Percentiles rank a stretch among this genome's conserved stretches.
Evolutionary conservation across 1,140 invertebrate species (phyloP).

Genomic region (Tribolium madens): DNA sequence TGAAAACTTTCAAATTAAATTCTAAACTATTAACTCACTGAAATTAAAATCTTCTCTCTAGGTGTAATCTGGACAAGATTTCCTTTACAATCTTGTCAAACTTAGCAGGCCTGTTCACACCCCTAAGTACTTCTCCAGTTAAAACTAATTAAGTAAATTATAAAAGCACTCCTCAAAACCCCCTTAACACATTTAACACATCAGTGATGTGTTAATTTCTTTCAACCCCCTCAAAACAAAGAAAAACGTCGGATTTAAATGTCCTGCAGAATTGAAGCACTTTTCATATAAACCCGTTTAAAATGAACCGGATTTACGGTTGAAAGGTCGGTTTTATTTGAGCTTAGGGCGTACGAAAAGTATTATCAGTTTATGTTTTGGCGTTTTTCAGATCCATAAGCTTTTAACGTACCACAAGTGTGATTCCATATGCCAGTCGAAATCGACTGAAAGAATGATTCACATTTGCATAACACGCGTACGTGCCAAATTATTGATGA

Average conservation of each 20-base stretch:
- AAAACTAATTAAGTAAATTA: neutral
- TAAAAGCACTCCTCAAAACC: neutral
- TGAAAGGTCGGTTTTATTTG: conserved; percentile 32
- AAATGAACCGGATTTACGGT: conserved; percentile 35
- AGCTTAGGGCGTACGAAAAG: conserved; percentile 19
- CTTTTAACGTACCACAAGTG: conserved; percentile 6
- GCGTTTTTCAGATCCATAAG: conserved; percentile 25
- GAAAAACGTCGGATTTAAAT: conserved; percentile 1
- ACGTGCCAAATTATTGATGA: conserved; percentile 18
- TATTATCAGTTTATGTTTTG: conserved; percentile 31
- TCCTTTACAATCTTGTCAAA: neutral
- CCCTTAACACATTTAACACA: neutral
- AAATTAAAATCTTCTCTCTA: neutral
- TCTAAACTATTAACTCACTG: neutral
- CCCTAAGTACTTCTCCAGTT: neutral
- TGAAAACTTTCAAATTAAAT: neutral
- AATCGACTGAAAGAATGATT: conserved; percentile 27
- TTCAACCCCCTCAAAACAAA: neutral
- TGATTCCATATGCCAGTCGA: conserved; percentile 18
- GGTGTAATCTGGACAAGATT: neutral
- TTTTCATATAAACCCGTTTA: conserved; percentile 34
- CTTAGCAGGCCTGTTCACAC: neutral
- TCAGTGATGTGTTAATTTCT: neutral
- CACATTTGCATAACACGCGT: conserved; percentile 24
- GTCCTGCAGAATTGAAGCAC: conserved; percentile 8